Evolutionary conservation across 2,113 vertebrate genomes (phyloP).

Genomic region (Corythoichthys intestinalis): DNA sequence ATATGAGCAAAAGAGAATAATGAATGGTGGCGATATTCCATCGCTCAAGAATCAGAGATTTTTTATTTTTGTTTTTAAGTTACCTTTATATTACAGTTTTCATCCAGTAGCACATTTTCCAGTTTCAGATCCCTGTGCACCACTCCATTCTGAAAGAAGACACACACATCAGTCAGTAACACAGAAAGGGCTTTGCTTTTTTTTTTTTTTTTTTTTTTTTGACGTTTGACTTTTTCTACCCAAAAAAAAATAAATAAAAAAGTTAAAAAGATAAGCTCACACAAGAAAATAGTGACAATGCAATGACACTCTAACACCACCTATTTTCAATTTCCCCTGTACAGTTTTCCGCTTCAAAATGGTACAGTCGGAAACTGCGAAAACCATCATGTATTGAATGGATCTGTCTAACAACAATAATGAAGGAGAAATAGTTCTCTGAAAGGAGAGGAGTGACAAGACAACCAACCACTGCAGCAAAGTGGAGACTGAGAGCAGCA

Average conservation of each 20-base stretch:
- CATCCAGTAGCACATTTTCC: constrained; percentile 98
- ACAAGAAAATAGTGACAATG: background rate
- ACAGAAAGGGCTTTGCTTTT: background rate
- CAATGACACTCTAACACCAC: background rate
- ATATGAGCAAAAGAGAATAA: constrained; percentile 32
- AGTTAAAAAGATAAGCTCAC: background rate
- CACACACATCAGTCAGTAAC: constrained; percentile 21
- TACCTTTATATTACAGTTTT: constrained; percentile 99
- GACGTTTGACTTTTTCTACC: background rate
- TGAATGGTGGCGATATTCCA: background rate
- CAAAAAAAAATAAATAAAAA: background rate
- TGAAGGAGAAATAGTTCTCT: background rate
- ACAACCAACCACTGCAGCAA: background rate
- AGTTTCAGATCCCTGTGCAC: constrained; percentile 97
- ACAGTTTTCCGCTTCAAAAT: background rate
- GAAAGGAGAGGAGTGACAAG: too few species aligned
- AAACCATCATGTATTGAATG: background rate
- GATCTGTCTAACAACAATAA: background rate
- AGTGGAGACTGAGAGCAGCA: background rate
- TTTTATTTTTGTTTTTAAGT: background rate
- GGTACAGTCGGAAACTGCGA: background rate
- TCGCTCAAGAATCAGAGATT: background rate
- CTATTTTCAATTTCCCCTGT: background rate
- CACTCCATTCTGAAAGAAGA: constrained; percentile 85
- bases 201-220: background rate